These are phyloP conservation scores for Trachelus tabidus DNA, from an alignment of 2,888 invertebrate genomes.

Conservation along the genomic window DNA sequence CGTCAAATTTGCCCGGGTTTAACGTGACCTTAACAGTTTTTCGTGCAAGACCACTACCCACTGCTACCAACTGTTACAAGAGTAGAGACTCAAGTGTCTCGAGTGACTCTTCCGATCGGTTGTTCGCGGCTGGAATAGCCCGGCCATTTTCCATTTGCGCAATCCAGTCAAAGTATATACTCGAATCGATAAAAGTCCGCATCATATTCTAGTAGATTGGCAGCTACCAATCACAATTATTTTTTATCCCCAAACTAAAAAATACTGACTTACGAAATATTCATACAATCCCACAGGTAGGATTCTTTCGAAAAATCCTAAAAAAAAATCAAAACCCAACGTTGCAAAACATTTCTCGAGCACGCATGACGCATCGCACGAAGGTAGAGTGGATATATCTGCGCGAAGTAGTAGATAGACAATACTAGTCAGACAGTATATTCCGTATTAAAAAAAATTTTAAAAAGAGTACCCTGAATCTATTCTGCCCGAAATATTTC, in stretches of 20 bases:
- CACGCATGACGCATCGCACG: not conserved
- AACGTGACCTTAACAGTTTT: slow-evolving; percentile 28
- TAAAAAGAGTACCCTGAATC: not conserved
- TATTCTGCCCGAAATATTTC: not conserved
- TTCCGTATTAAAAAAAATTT: not conserved
- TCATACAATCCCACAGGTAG: not conserved
- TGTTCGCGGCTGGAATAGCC: not conserved
- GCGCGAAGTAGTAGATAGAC: not conserved
- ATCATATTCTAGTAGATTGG: not conserved
- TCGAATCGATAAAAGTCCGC: not conserved
- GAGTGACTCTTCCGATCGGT: not conserved
- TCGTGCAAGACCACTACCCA: not conserved
- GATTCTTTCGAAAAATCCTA: not conserved
- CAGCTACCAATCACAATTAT: not conserved
- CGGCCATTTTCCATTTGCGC: not conserved
- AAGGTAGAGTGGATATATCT: not conserved
- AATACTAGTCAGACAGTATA: not conserved
- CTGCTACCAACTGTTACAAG: not conserved
- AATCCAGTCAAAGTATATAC: not conserved
- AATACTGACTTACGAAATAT: not conserved
- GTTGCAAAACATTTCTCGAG: not conserved
- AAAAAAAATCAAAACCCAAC: not conserved
- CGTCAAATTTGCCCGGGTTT: slow-evolving; percentile 45
- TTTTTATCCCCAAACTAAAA: not conserved
- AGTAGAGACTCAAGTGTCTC: not conserved